Evolutionary conservation across 2,888 invertebrate species (phyloP).

Genomic region (Noctua pronuba): DNA sequence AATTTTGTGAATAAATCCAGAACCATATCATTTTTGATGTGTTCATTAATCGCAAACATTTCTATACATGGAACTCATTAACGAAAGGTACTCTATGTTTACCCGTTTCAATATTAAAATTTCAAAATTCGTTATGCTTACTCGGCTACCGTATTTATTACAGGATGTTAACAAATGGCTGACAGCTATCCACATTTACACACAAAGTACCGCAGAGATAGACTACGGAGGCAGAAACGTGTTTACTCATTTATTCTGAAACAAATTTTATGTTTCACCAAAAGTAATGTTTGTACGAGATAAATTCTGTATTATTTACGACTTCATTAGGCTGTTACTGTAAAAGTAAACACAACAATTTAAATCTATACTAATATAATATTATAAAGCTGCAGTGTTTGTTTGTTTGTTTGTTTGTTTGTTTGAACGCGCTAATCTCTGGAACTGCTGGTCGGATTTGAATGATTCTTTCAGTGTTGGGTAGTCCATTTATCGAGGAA

Average conservation of each 20-base stretch:
- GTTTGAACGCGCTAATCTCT: no score
- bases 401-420: no score
- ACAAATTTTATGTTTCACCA: conserved; percentile 30
- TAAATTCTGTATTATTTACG: conserved; percentile 42
- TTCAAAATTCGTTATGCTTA: conserved; percentile 18
- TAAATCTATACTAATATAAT: no score
- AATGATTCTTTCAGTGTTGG: no score
- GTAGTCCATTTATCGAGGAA: no score
- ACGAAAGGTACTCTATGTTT: neutral
- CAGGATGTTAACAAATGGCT: conserved; percentile 53
- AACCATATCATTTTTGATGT: neutral
- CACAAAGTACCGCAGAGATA: conserved; percentile 48
- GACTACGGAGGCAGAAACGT: conserved; percentile 23
- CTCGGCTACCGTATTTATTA: conserved; percentile 11
- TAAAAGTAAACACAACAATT: conserved; percentile 21
- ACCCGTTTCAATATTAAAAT: conserved; percentile 2
- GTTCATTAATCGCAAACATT: neutral
- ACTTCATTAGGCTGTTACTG: conserved; percentile 31
- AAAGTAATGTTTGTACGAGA: conserved; percentile 29
- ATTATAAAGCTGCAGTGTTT: no score
- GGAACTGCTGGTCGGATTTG: no score
- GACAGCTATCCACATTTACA: conserved; percentile 47
- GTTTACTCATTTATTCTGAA: conserved; percentile 43
- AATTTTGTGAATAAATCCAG: neutral
- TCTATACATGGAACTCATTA: neutral